Base-by-base conservation (phyloP, 2,888 invertebrate species). In the Copidosoma aretas region DNA sequence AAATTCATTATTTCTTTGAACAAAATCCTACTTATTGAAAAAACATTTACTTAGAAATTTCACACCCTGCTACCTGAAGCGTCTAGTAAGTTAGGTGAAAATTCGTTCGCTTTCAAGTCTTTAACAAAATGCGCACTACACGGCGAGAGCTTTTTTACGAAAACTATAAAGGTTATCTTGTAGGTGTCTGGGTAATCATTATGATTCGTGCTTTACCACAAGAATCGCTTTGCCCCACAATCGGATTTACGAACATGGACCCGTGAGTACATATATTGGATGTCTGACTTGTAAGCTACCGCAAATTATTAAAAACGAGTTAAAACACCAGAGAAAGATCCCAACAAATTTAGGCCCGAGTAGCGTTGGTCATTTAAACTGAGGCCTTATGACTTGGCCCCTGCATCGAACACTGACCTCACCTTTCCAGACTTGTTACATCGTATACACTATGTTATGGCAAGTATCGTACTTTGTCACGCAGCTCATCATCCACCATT, bases 161-260 rank as follows among this genome's bases (percentile, higher is more conserved):
- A 77, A 5, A 76, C 65, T 68, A 77, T 61, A 0, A 74, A 75
- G 0, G 75, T 73, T 77, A 79, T 77, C 25, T 53, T 62, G 54
- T 75, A 78, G 10, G 32, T 21, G 1, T 52, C 43, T 0, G 68
- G 61, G 2, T 46, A 15, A 25, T 25, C 10, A 1, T 21, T 41
- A n/a, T 64, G n/a, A 58, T 69, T 58, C n/a, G n/a, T 8, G 0
- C 61, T 46, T 1, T 64, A 57, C 39, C 52, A 69, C 1, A 64
- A 43, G 51, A 64, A 68, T 1, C 41, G 10, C 19, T 60, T 54
- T 5, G 60, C 60, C 0, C 46, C 58, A 17, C 65, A 54, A 32
- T 68, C 65, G 19, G 54, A 19, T 10, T 43, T 17, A 0, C 15
- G 4, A 8, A 67, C 25, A 15, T 53, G 62, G 0, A 63, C 54